Evolutionary conservation across 2,888 invertebrate genomes (phyloP).

Genomic region (Calliopum simillimum): DNA sequence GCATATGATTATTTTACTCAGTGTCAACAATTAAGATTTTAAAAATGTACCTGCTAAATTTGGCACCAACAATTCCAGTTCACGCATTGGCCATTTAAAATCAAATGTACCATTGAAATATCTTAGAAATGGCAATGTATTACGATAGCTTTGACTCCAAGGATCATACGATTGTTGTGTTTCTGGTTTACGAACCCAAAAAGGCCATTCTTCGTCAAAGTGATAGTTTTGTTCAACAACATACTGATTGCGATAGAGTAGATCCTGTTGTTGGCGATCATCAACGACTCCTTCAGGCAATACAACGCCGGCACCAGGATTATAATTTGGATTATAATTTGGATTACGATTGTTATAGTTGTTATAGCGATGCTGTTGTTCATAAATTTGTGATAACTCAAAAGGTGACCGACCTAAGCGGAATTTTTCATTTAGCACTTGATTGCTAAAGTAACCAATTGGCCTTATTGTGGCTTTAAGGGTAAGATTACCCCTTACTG

Average conservation of each 20-base stretch:
- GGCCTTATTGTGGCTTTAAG: slow-evolving; percentile 82
- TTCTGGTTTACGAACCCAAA: slow-evolving; percentile 80
- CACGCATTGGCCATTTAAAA: slow-evolving; percentile 87
- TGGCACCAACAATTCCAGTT: slow-evolving; percentile 73
- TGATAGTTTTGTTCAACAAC: slow-evolving; percentile 79
- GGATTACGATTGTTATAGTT: slow-evolving; percentile 55
- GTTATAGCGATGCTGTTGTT: slow-evolving; percentile 50
- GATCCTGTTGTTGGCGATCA: slow-evolving; percentile 54
- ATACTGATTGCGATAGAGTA: slow-evolving; percentile 69
- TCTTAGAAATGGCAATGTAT: slow-evolving; percentile 77
- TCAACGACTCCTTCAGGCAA: slow-evolving; percentile 42
- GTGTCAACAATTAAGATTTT: background rate
- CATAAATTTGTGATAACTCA: slow-evolving; percentile 50
- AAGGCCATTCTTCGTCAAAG: slow-evolving; percentile 84
- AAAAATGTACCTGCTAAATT: slow-evolving; percentile 63
- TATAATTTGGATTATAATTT: slow-evolving; percentile 47
- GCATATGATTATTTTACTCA: background rate
- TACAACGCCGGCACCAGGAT: slow-evolving; percentile 44
- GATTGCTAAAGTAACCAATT: slow-evolving; percentile 73
- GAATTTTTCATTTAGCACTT: slow-evolving; percentile 70
- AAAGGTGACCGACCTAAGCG: slow-evolving; percentile 64
- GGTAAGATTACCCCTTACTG: slow-evolving; percentile 89
- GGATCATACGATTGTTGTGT: slow-evolving; percentile 65
- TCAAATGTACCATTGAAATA: slow-evolving; percentile 89
- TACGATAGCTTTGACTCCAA: slow-evolving; percentile 67